Evolutionary conservation across 2,797 vertebrate genomes (phyloP).

Genomic region (Rhinophrynus dorsalis): DNA sequence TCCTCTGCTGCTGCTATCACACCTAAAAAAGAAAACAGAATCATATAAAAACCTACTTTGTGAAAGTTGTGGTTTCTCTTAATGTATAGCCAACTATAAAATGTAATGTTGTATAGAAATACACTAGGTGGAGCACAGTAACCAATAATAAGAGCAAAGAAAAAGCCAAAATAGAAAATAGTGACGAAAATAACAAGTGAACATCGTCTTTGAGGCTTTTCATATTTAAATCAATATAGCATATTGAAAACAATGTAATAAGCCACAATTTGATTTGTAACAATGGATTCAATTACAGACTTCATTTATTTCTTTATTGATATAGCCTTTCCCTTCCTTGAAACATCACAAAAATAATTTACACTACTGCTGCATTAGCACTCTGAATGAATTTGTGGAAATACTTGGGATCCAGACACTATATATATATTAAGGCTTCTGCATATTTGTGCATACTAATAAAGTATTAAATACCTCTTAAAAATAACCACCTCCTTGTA

Average conservation of each 20-base stretch:
- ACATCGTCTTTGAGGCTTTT: conserved; percentile 31
- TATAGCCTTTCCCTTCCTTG: conserved; percentile 18
- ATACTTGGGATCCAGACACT: conserved; percentile 22
- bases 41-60: not conserved
- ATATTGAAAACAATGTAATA: conserved; percentile 46
- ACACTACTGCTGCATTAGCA: conserved; percentile 16
- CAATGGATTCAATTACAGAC: conserved; percentile 43
- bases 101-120: conserved; percentile 20
- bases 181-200: conserved; percentile 12
- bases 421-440: not conserved
- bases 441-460: too few species aligned
- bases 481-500: too few species aligned
- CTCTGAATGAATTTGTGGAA: conserved; percentile 3
- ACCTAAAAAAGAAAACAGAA: conserved; percentile 12
- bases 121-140: conserved; percentile 37
- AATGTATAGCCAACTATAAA: conserved; percentile 2
- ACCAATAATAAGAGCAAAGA: conserved; percentile 13
- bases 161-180: not conserved
- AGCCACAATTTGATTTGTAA: conserved; percentile 41
- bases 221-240: conserved; percentile 36
- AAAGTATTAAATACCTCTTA: too few species aligned
- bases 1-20: conserved; percentile 1
- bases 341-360: conserved; percentile 27
- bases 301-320: conserved; percentile 47
- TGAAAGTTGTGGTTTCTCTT: not conserved